Percentiles rank a stretch among this genome's conserved stretches.
Conservation (phyloP, 2,113 vertebrate species). For the Nipponia nippon region DNA sequence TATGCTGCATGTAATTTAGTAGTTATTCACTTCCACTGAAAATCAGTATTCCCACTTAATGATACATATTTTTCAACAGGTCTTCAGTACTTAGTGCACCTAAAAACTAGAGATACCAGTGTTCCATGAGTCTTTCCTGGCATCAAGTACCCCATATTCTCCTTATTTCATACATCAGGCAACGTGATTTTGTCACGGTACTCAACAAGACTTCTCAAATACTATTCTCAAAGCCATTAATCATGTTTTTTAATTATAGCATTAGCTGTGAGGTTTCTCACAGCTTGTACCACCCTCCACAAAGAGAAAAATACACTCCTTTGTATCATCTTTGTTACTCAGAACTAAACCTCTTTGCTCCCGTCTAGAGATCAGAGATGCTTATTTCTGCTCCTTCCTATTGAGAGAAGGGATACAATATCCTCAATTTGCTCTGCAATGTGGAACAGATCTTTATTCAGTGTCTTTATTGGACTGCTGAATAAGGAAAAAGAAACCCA, state of each 20-base stretch:
- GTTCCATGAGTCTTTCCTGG: not conserved
- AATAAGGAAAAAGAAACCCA: not conserved
- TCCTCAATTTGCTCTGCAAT: not conserved
- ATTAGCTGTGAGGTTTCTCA: not conserved
- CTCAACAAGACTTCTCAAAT: not conserved
- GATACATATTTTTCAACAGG: not conserved
- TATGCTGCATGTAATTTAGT: not conserved
- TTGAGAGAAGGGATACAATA: not conserved
- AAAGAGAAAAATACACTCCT: not conserved
- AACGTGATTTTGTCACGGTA: not conserved
- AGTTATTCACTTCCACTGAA: not conserved
- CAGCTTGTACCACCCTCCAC: not conserved
- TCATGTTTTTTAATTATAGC: not conserved
- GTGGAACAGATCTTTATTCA: not conserved
- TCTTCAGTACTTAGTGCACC: not conserved
- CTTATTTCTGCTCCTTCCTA: not conserved
- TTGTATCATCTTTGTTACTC: not conserved
- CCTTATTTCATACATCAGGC: not conserved
- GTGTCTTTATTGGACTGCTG: not conserved
- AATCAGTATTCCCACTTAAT: not conserved
- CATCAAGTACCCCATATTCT: not conserved
- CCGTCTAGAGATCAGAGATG: not conserved
- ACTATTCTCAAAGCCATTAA: not conserved
- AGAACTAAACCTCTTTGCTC: not conserved
- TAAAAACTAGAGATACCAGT: not conserved